phyloP scores from a whole-genome alignment of 2,888 invertebrate species.

The Leistus spinibarbis region DNA sequence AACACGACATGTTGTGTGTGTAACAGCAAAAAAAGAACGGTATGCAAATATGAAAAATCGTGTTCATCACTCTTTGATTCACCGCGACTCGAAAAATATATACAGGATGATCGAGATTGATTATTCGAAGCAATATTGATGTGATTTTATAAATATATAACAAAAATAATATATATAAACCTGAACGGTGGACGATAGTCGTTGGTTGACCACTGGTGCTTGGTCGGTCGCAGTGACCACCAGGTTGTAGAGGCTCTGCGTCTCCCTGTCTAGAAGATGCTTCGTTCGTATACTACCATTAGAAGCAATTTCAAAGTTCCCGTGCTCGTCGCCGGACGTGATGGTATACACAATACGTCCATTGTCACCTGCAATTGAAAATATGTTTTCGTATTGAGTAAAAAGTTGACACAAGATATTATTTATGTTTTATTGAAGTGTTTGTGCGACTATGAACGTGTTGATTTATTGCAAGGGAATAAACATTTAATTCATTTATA shows the following conservation, averaged over 20 bases:
- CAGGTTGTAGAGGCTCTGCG: constrained; percentile 79
- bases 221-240: constrained; percentile 86
- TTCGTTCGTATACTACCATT: constrained; percentile 86
- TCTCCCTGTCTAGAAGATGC: constrained; percentile 81
- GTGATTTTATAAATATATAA: neutral
- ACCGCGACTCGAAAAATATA: neutral
- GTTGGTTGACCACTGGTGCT: constrained; percentile 73
- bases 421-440: too few relatives aligned
- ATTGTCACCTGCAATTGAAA: constrained; percentile 76
- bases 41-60: constrained; percentile 22
- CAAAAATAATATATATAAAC: constrained; percentile 57
- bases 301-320: constrained; percentile 77
- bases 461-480: too few relatives aligned
- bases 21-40: constrained; percentile 5
- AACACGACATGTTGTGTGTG: constrained; percentile 22
- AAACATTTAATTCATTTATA: neutral
- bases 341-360: constrained; percentile 83
- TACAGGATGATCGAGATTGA: neutral
- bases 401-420: too few relatives aligned
- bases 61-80: constrained; percentile 14
- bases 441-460: too few relatives aligned
- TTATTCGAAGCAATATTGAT: too few relatives aligned
- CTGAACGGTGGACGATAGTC: constrained; percentile 86
- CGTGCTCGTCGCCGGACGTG: constrained; percentile 78
- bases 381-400: too few relatives aligned